Percentiles rank a stretch among this genome's conserved stretches.
phyloP scores from a whole-genome alignment of 2,797 vertebrate species.

The Fratercula arctica region DNA sequence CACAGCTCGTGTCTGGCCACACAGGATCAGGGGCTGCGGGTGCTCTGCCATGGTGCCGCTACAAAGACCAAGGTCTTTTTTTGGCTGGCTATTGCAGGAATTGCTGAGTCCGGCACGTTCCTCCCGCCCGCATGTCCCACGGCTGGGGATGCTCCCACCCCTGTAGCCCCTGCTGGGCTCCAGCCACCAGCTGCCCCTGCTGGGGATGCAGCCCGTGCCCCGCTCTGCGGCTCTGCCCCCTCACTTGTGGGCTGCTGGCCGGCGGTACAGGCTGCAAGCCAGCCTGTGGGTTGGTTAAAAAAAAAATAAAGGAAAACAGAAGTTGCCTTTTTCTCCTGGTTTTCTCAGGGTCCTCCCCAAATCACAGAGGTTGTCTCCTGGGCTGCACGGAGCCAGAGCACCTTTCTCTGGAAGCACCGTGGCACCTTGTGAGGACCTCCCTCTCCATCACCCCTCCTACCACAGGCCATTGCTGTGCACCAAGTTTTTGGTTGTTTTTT shows the following conservation, averaged over 20 bases:
- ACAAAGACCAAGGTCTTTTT: too few species aligned
- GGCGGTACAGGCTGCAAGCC: accelerated
- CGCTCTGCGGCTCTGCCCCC: accelerated
- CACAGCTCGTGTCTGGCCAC: background rate
- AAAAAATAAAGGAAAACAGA: accelerated
- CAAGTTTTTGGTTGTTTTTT: background rate
- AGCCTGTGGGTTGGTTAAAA: accelerated
- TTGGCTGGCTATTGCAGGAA: background rate
- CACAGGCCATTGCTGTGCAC: background rate
- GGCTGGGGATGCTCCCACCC: background rate
- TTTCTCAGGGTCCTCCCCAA: background rate
- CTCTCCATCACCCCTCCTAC: background rate
- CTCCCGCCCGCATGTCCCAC: background rate
- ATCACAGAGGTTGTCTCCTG: background rate
- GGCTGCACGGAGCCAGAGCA: background rate
- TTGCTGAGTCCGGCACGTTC: background rate
- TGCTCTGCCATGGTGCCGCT: accelerated
- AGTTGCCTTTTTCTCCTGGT: background rate
- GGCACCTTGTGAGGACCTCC: background rate
- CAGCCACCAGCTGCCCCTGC: background rate
- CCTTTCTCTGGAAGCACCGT: background rate
- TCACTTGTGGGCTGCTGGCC: background rate
- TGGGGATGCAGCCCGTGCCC: background rate
- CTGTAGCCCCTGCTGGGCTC: background rate
- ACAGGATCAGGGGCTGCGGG: background rate